Base-by-base conservation (phyloP, 1,140 invertebrate species). In the Drosophila varians region DNA sequence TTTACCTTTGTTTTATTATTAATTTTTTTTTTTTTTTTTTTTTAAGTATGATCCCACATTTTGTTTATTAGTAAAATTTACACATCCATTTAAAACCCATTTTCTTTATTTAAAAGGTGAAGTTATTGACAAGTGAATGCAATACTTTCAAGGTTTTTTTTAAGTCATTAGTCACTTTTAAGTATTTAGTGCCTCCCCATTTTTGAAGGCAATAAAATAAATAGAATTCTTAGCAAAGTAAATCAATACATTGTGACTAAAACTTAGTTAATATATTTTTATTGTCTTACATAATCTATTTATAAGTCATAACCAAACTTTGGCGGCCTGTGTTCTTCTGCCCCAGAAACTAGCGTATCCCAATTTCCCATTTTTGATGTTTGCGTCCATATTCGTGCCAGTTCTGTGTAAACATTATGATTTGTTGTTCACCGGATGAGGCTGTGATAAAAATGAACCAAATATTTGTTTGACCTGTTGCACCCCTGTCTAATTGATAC, bases 401-500 rank as follows among this genome's bases (percentile, higher is more conserved):
- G 58, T 56, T n/a, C 52, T 12, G 23, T 34, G 12, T 43, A 61
- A 61, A 56, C 54, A 42, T 23, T 25, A 11, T 26, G 31, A 18
- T 52, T 28, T 28, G 23, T 2, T 26, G 12, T 16, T 64, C 36
- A 19, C 25, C 36, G 14, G 45, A 65, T 66, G 62, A 7, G 40
- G 62, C 62, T 66, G 62, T 66, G 62, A 66, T 66, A 66, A 9
- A 47, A 52, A 25, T 42, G 42, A 61, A 48, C 60, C 60, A 61
- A 64, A 66, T 66, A 66, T 66, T 66, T 62, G 34, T 31, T 34
- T 66, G 60, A 66, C 62, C 28, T 43, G 62, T 66, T 65, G 64
- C 47, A 53, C 62, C 36, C 38, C 26, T n/a, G 19, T 16, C 46
- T 26, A 66, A 66, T 65, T 66, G 47, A 66, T 45, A 45, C n/a